Evolutionary conservation across 2,888 invertebrate species (phyloP).

Genomic region (Acrobasis repandana): DNA sequence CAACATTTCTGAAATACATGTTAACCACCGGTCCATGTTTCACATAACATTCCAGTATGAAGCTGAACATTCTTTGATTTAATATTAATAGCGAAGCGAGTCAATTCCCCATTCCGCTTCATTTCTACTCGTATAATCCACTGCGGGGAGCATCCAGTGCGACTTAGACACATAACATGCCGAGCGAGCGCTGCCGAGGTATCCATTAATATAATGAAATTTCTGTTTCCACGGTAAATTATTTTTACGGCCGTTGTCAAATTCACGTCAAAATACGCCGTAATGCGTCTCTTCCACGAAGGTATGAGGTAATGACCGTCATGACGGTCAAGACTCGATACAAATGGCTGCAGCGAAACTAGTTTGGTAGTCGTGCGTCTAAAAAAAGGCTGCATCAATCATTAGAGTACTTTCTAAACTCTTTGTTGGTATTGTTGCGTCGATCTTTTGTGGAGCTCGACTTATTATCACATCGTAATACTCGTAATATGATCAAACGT

Average conservation of each 20-base stretch:
- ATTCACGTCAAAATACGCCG: constrained; percentile 18
- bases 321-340: constrained; percentile 49
- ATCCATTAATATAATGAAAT: constrained; percentile 24
- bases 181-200: constrained; percentile 7
- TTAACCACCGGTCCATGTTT: constrained; percentile 12
- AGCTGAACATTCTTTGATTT: constrained; percentile 18
- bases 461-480: constrained; percentile 20
- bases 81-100: constrained; percentile 19
- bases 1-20: constrained; percentile 1
- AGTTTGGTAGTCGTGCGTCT: constrained; percentile 63
- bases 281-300: constrained; percentile 36
- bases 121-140: constrained; percentile 22
- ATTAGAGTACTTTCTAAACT: constrained; percentile 71
- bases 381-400: constrained; percentile 66
- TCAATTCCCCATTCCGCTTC: constrained; percentile 18
- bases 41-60: constrained; percentile 2
- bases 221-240: constrained; percentile 21
- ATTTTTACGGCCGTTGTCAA: constrained; percentile 19
- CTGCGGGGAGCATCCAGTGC: neutral
- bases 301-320: constrained; percentile 31
- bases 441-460: constrained; percentile 32
- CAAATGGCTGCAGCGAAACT: constrained; percentile 46
- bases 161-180: constrained; percentile 18
- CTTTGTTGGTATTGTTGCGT: constrained; percentile 54
- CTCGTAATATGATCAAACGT: too few species aligned